Base-by-base conservation (phyloP, 2,797 vertebrate genomes). In the Pseudochaenichthys georgianus region DNA sequence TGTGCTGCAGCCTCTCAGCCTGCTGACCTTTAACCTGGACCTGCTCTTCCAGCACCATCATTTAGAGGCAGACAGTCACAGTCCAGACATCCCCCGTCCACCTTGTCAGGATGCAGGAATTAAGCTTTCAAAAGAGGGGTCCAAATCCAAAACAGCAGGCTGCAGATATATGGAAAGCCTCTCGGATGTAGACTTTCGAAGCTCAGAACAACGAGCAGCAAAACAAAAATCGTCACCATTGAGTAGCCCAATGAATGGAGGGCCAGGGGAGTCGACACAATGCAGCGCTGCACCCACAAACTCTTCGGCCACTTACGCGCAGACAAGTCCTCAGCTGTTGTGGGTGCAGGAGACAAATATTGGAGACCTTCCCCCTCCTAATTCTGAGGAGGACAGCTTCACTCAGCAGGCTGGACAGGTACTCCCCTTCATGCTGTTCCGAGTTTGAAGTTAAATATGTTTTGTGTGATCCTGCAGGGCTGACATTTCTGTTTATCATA, bases 31-130 rank as follows among this genome's bases (percentile, higher is more conserved):
- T 84, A 98, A 97, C 91, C 95, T 99, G 0, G 98, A 99, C 88
- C 92, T 99, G 84, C 97, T 99, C 74, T 99, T 99, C 31, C 97
- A 99, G 69, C 96, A 98, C 88, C 97, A 98, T 82, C 97, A 97
- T 74, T 88, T 97, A 23, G 95, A 97, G 80, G 87, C 92, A 5
- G 87, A 93, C 28, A 83, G 73, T 69, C 88, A 88, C 79, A 87
- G 75, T 52, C 87, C 89, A 12, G 87, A 93, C 23, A 81, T 88
- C 45, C 65, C 70, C 52, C 88, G 87, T 67, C 82, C 90, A 3
- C 84, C 81, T 2, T 67, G 75, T 70, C 92, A 88, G n/a, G 90
- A 92, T n/a, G 41, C 79, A 34, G 82, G 81, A 21, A 66, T 64
- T 60, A 85, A 84, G 46, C 69, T 61, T 46, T 79, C 89, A 34